phyloP scores from a whole-genome alignment of 2,797 vertebrate genomes.

The Mallotus villosus region DNA sequence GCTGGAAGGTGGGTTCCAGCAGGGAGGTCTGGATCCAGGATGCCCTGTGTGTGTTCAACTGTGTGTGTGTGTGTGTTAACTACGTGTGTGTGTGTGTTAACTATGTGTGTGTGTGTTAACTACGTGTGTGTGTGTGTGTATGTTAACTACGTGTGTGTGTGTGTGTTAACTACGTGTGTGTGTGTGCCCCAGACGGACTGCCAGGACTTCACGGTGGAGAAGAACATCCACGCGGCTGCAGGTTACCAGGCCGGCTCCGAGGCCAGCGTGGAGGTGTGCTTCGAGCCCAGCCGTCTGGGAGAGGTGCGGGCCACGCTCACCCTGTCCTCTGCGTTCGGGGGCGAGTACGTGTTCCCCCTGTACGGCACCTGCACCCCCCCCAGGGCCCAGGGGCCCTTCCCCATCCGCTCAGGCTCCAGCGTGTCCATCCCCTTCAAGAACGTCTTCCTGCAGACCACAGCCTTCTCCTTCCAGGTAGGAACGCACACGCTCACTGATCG shows the following conservation, averaged over 20 bases:
- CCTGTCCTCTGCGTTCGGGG: conserved; percentile 69
- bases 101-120: neutral
- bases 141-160: neutral
- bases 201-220: conserved; percentile 77
- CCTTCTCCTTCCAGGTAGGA: conserved; percentile 69
- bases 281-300: conserved; percentile 83
- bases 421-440: conserved; percentile 86
- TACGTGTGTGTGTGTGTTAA: neutral
- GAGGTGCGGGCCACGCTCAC: conserved; percentile 73
- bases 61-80: neutral
- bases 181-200: conserved; percentile 70
- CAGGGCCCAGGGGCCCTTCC: conserved; percentile 83
- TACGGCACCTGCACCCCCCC: conserved; percentile 74
- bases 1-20: conserved; percentile 73
- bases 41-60: neutral
- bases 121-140: neutral
- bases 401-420: conserved; percentile 67
- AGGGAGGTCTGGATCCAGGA: neutral
- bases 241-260: conserved; percentile 75
- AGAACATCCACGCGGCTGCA: conserved; percentile 50
- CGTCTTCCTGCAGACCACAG: conserved; percentile 72
- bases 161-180: neutral
- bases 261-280: conserved; percentile 76
- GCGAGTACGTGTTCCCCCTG: conserved; percentile 81
- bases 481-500: neutral